Conservation (phyloP, 2,797 vertebrate species). For the Margarornis squamiger region DNA sequence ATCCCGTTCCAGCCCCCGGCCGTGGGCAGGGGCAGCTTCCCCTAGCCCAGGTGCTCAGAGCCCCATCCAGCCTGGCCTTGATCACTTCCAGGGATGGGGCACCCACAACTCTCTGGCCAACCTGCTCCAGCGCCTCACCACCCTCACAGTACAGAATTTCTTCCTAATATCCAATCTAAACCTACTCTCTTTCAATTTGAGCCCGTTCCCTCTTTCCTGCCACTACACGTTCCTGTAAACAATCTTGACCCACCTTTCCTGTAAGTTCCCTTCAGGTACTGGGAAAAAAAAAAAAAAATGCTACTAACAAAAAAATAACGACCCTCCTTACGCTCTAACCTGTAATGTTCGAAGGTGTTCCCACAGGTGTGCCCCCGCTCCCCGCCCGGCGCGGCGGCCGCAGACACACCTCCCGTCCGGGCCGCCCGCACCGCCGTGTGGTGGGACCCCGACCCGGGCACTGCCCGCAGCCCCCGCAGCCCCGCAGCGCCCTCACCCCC, state of each 20-base stretch:
- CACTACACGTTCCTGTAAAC: fast-evolving
- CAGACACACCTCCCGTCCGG: not conserved
- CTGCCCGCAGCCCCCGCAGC: too few species aligned
- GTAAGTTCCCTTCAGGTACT: not conserved
- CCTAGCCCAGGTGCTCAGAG: not conserved
- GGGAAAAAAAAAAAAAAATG: not conserved
- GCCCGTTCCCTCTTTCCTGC: not conserved
- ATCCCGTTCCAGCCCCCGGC: not conserved
- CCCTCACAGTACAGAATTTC: too few species aligned
- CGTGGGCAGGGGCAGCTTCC: not conserved
- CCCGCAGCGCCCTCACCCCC: too few species aligned
- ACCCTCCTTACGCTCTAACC: not conserved
- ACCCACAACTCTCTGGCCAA: not conserved
- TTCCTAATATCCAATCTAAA: not conserved
- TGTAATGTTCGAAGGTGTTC: not conserved
- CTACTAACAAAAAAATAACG: not conserved
- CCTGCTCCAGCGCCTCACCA: not conserved
- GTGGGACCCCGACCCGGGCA: too few species aligned
- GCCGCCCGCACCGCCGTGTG: not conserved
- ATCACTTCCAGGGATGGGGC: not conserved
- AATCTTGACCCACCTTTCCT: not conserved
- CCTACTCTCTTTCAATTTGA: not conserved
- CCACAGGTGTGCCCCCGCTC: fast-evolving
- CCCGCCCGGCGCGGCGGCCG: fast-evolving
- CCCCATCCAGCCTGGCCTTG: not conserved